Conservation (phyloP, 1,140 invertebrate genomes). For the Aplysia californica region DNA sequence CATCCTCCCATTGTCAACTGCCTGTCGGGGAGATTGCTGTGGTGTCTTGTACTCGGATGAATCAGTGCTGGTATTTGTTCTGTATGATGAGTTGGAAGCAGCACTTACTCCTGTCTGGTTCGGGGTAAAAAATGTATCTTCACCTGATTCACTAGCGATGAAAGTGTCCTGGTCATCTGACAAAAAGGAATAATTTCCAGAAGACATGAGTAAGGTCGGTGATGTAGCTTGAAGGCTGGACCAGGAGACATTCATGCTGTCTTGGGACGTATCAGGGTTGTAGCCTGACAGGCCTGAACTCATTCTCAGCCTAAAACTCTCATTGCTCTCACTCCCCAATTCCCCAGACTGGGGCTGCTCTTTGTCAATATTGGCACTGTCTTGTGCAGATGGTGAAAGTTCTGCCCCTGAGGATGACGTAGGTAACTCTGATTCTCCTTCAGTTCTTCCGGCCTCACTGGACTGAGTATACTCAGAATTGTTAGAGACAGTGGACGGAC, state of each 20-base stretch:
- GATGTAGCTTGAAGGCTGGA: constrained; percentile 4
- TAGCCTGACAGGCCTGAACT: neutral
- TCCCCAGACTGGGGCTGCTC: too few relatives aligned
- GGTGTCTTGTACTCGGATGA: constrained; percentile 49
- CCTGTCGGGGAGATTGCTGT: constrained; percentile 44
- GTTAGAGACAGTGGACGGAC: too few relatives aligned
- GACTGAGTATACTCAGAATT: too few relatives aligned
- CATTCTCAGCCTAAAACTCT: neutral
- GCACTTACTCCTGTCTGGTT: neutral
- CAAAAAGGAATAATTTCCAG: neutral
- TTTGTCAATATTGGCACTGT: too few relatives aligned
- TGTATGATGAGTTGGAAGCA: neutral
- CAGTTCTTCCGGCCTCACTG: too few relatives aligned
- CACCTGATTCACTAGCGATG: neutral
- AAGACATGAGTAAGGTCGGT: neutral
- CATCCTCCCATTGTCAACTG: neutral
- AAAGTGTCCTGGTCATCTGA: constrained; percentile 22
- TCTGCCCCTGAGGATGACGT: too few relatives aligned
- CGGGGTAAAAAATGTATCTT: constrained; percentile 1
- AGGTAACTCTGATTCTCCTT: too few relatives aligned
- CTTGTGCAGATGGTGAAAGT: too few relatives aligned
- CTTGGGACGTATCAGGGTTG: neutral
- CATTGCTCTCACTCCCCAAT: too few relatives aligned
- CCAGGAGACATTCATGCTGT: constrained; percentile 1
- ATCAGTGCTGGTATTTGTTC: constrained; percentile 27